phyloP scores from a whole-genome alignment of 2,797 vertebrate genomes.

The Oceanodroma leucorhoa region DNA sequence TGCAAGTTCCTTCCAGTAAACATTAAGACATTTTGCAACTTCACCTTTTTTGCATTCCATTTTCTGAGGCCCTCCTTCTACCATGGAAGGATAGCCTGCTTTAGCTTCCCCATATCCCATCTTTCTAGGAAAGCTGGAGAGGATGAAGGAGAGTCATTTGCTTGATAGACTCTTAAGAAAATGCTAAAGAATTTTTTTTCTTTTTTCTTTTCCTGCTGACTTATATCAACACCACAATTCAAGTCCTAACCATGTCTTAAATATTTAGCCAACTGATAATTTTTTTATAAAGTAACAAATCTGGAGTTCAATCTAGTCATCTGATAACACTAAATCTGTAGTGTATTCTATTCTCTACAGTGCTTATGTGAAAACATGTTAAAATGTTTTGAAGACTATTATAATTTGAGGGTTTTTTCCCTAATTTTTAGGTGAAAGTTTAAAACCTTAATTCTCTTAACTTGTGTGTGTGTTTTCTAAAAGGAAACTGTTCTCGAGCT shows the following conservation, averaged over 20 bases:
- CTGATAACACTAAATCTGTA: neutral
- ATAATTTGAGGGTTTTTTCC: neutral
- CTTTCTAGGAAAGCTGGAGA: neutral
- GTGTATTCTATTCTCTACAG: neutral
- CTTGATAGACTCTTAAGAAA: neutral
- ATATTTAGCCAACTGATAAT: neutral
- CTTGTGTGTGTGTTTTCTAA: neutral
- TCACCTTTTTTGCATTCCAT: neutral
- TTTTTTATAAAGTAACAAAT: neutral
- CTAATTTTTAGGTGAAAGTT: neutral
- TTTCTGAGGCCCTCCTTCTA: neutral
- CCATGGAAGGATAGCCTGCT: neutral
- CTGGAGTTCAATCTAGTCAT: neutral
- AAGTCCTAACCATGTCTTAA: neutral
- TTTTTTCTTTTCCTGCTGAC: neutral
- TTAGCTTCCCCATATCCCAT: neutral
- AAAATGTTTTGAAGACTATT: neutral
- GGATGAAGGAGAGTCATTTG: neutral
- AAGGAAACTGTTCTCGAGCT: neutral
- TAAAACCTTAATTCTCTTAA: neutral
- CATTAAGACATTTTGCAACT: neutral
- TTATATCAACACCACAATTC: neutral
- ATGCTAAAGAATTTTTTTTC: accelerated
- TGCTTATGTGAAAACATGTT: neutral
- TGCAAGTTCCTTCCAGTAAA: neutral